Evolutionary conservation across 2,797 vertebrate species (phyloP).

Genomic region (Gymnoscopelus braueri): DNA sequence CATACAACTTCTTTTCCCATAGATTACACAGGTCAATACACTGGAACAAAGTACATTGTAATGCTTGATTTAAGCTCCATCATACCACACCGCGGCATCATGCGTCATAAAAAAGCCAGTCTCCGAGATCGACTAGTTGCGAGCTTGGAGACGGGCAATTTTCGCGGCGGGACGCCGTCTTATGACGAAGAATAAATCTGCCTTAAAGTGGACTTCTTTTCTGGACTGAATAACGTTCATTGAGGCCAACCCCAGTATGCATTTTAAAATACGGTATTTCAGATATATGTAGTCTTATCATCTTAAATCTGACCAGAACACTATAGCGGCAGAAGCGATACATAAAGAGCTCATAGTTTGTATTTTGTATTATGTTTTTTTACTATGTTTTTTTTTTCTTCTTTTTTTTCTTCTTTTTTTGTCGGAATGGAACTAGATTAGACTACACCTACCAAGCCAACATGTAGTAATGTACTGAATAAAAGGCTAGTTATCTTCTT

Average conservation of each 20-base stretch:
- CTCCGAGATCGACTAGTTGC: too few species aligned
- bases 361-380: conserved; percentile 36
- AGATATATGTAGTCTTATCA: conserved; percentile 75
- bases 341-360: conserved; percentile 70
- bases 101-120: too few species aligned
- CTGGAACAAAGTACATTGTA: too few species aligned
- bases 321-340: conserved; percentile 77
- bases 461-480: conserved; percentile 67
- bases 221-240: conserved; percentile 6
- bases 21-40: too few species aligned
- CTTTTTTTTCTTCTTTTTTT: conserved; percentile 20
- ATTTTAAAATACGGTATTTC: conserved; percentile 78
- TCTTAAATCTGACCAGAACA: conserved; percentile 75
- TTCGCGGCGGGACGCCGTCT: too few species aligned
- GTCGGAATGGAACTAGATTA: conserved; percentile 76
- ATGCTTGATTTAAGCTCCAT: too few species aligned
- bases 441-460: conserved; percentile 74
- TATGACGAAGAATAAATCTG: background rate
- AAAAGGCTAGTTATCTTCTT: conserved; percentile 70
- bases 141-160: too few species aligned
- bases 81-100: too few species aligned
- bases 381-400: conserved; percentile 56
- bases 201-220: background rate
- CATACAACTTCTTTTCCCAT: too few species aligned
- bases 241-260: conserved; percentile 71